phyloP scores from a whole-genome alignment of 1,140 invertebrate genomes.

The Heliconius hewitsoni region DNA sequence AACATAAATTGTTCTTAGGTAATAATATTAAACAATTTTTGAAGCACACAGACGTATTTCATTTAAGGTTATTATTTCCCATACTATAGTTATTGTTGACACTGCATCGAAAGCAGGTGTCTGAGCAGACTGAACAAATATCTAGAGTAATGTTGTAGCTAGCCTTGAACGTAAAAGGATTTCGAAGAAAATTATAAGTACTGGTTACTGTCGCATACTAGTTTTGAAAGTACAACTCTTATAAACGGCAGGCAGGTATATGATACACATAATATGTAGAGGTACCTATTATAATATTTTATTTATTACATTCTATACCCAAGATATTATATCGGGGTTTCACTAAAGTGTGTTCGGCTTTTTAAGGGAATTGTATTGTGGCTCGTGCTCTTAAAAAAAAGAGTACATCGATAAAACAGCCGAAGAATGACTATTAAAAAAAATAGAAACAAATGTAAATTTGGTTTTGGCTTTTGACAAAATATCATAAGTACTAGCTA shows the following conservation, averaged over 20 bases:
- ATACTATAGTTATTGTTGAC: not conserved
- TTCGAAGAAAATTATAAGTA: constrained; percentile 25
- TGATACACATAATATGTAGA: not conserved
- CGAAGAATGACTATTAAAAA: no score
- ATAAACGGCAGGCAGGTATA: not conserved
- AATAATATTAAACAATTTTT: no score
- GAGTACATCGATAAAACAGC: no score
- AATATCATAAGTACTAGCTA: no score
- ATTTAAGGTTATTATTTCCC: not conserved
- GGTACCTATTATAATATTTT: not conserved
- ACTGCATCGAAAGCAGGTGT: constrained; percentile 22
- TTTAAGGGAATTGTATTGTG: not conserved
- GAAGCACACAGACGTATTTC: not conserved
- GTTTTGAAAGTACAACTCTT: constrained; percentile 12
- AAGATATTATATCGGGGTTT: not conserved
- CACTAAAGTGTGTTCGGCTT: not conserved
- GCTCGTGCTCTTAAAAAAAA: no score
- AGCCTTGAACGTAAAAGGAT: constrained; percentile 30
- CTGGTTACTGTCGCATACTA: not conserved
- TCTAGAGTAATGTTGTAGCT: constrained; percentile 17
- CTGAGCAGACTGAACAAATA: constrained; percentile 15
- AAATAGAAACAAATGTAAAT: no score
- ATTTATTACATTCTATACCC: not conserved
- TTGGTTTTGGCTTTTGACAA: no score
- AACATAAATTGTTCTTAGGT: no score